phyloP scores from a whole-genome alignment of 2,888 invertebrate genomes.

The Drosophila pseudotalamancana region DNA sequence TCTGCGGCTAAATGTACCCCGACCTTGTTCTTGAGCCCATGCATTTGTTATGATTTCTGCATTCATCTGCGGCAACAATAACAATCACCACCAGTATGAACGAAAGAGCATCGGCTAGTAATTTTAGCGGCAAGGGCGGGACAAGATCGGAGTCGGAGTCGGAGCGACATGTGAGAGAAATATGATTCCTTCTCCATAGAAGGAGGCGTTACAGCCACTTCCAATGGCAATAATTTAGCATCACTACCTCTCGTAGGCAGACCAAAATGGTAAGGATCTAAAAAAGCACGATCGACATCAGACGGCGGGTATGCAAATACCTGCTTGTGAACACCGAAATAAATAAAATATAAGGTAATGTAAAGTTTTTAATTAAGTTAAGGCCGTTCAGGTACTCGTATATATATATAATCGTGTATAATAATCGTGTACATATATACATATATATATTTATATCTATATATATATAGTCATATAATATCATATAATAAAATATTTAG shows the following conservation, averaged over 20 bases:
- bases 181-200: conserved; percentile 50
- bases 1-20: conserved; percentile 12
- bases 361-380: background rate
- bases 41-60: conserved; percentile 65
- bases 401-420: too few species aligned
- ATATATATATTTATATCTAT: too few species aligned
- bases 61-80: conserved; percentile 60
- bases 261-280: conserved; percentile 34
- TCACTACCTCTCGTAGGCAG: conserved; percentile 17
- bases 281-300: conserved; percentile 21
- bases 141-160: conserved; percentile 34
- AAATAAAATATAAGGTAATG: background rate
- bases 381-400: background rate
- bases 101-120: conserved; percentile 25
- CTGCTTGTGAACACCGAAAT: background rate
- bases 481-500: too few species aligned
- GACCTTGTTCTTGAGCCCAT: conserved; percentile 26
- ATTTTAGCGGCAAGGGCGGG: conserved; percentile 47
- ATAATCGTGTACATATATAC: too few species aligned
- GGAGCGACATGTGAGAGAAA: conserved; percentile 54
- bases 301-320: conserved; percentile 17
- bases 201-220: conserved; percentile 39
- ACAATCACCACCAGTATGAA: conserved; percentile 56
- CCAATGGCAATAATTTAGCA: conserved; percentile 43
- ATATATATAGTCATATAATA: too few species aligned